Percentiles rank a stretch among this genome's conserved stretches.
phyloP scores from a whole-genome alignment of 92 coral and sea anemone species.

The Isaurus tuberculatus region DNA sequence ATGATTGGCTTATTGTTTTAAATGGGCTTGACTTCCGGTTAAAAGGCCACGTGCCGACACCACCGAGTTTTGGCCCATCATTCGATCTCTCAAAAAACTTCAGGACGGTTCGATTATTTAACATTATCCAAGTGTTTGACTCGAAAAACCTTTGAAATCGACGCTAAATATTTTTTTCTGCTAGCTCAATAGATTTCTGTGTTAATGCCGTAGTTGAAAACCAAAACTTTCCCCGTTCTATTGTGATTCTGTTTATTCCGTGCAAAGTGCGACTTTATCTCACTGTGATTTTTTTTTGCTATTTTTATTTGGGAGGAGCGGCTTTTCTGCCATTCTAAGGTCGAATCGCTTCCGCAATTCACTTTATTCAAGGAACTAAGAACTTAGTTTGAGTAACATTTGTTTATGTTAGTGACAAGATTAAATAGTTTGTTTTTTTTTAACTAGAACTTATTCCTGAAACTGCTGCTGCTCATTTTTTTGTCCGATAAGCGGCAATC shows the following conservation, averaged over 20 bases:
- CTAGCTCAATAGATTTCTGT: not conserved
- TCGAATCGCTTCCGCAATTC: constrained; percentile 23
- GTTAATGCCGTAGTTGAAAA: not conserved
- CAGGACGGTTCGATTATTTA: not conserved
- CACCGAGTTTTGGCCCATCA: constrained; percentile 22
- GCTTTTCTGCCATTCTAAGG: constrained; percentile 7
- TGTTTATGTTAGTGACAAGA: constrained; percentile 7
- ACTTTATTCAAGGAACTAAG: constrained; percentile 4
- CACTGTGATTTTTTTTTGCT: not conserved
- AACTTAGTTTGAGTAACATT: not conserved
- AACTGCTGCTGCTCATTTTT: not conserved
- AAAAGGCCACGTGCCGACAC: constrained; percentile 47
- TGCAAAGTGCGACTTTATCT: not conserved
- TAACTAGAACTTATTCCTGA: not conserved
- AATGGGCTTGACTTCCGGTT: constrained; percentile 54
- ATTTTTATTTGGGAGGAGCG: constrained; percentile 8
- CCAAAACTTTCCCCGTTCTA: constrained; percentile 22
- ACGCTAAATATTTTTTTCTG: not conserved
- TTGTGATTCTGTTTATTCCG: constrained; percentile 27
- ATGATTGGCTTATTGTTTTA: constrained; percentile 49
- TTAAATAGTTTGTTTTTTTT: not conserved
- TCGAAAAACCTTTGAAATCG: not conserved
- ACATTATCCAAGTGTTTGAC: too few relatives aligned
- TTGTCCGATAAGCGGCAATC: not conserved
- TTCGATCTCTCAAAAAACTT: not conserved